Base-by-base conservation (phyloP, 1,140 invertebrate species). In the Armadillidium nasatum region DNA sequence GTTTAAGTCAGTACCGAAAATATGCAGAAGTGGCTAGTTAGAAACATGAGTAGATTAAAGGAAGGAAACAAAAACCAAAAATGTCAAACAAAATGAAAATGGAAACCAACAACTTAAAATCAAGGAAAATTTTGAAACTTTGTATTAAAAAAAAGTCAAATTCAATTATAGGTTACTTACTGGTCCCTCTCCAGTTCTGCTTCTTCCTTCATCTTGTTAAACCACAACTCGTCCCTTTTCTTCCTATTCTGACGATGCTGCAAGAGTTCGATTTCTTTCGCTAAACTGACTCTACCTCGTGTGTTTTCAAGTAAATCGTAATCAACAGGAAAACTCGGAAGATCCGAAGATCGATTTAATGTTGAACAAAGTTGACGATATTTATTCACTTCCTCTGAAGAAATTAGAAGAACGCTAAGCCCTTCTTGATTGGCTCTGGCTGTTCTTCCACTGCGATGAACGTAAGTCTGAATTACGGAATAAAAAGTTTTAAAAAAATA, bases 391-490 rank as follows among this genome's bases (percentile, higher is more conserved):
- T 99, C 97, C 4, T 89, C 87, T 0, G 95, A 93, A 81, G 96
- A 94, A 85, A 98, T 92, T 72, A 99, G 88, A 78, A 99, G 87
- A 10, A 99, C 89, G 43, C 95, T 95, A 10, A 98, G 88, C 10
- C 97, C 97, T 84, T 93, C 90, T 78, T 91, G 91, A 73, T 88
- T 88, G 10, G 94, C 95, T 76, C 97, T 87, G 0, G 97, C 97
- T 10, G 97, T 99, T 76, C 97, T 87, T 0, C 97, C 97, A 86
- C 95, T 97, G 73, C 97, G 87, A 85, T 99, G 97, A 0, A 99
- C 90, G 84, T 99, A 99, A 84, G 91, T 92, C 89, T 91, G 79
- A 69, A 86, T 85, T 67, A 10, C 19, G 19, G 11, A 70, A 33
- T 70, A 21, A n/a, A n/a, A n/a, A n/a, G n/a, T n/a, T n/a, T n/a